These are phyloP conservation scores for Acleris literana DNA, from an alignment of 2,888 invertebrate genomes.

Conservation along the genomic window DNA sequence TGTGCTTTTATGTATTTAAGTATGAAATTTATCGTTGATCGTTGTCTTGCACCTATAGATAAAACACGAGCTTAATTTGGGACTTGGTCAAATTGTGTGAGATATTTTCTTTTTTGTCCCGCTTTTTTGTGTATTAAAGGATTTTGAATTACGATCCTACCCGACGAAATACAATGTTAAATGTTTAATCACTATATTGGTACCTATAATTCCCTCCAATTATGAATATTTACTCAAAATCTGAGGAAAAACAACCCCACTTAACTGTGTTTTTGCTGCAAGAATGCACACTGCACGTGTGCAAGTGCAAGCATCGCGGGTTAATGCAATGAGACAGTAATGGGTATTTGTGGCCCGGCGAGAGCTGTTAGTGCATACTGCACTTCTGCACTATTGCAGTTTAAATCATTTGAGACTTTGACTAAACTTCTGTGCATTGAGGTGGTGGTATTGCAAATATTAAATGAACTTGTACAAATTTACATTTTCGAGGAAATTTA, in stretches of 20 bases:
- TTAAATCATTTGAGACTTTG: conserved; percentile 22
- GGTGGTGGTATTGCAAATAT: not conserved
- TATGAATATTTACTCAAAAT: not conserved
- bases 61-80: too few species aligned
- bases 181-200: too few species aligned
- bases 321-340: conserved; percentile 27
- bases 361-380: conserved; percentile 27
- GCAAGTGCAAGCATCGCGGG: conserved; percentile 11
- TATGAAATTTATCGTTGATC: too few species aligned
- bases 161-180: not conserved
- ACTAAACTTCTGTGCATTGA: conserved; percentile 12
- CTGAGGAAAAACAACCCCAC: not conserved
- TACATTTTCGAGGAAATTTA: too few species aligned
- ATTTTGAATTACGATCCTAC: too few species aligned
- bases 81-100: too few species aligned
- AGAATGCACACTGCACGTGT: conserved; percentile 21
- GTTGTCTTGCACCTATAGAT: too few species aligned
- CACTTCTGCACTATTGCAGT: conserved; percentile 16
- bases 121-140: too few species aligned
- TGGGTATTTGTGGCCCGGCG: conserved; percentile 26
- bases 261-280: conserved; percentile 4
- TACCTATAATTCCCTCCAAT: too few species aligned
- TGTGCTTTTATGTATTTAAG: too few species aligned
- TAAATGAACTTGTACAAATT: not conserved
- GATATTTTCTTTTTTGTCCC: too few species aligned